phyloP scores from a whole-genome alignment of 2,888 invertebrate species.

The Acrocera orbiculus region DNA sequence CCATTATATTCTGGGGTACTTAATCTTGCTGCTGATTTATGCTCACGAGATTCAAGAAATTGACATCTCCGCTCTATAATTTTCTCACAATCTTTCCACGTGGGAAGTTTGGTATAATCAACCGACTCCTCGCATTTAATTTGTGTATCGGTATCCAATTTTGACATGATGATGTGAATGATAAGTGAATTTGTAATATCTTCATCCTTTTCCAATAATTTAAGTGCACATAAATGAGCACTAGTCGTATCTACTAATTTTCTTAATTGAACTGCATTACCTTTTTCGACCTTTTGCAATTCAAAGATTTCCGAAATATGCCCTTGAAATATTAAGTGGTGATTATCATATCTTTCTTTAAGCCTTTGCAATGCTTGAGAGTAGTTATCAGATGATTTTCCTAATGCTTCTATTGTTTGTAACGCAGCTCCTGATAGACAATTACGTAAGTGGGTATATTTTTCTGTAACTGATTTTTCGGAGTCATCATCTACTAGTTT shows the following conservation, averaged over 20 bases:
- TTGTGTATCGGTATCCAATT: conserved; percentile 7
- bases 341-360: background rate
- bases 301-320: background rate
- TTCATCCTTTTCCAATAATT: background rate
- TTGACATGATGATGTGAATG: conserved; percentile 6
- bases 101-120: conserved; percentile 7
- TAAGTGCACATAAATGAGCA: background rate
- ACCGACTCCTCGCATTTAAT: conserved; percentile 9
- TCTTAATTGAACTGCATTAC: background rate
- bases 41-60: conserved; percentile 4
- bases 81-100: conserved; percentile 8
- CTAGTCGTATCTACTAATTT: background rate
- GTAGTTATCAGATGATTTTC: background rate
- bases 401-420: conserved; percentile 3
- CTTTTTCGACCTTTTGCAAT: background rate
- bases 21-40: background rate
- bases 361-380: background rate
- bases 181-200: conserved; percentile 8
- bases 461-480: conserved; percentile 5
- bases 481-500: too few relatives aligned
- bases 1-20: background rate
- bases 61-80: conserved; percentile 7
- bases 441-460: conserved; percentile 7
- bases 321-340: background rate
- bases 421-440: conserved; percentile 8